A percentile compares a stretch with the other conserved stretches of the same genome.
These are phyloP conservation scores for Cossypha heuglini DNA, from an alignment of 2,797 vertebrate genomes.

Conservation along the genomic window DNA sequence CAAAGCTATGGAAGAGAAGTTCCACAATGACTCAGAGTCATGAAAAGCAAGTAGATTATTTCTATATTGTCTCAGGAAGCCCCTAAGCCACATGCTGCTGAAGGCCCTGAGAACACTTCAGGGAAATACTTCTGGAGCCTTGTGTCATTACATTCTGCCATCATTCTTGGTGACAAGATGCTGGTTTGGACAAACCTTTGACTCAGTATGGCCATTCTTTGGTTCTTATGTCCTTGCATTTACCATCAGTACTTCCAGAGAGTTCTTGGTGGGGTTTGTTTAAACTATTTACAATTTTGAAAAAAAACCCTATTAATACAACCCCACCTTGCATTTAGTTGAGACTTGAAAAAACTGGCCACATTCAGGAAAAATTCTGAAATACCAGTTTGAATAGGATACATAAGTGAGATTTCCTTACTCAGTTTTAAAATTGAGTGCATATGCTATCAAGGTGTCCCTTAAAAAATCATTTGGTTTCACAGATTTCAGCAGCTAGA, in stretches of 20 bases:
- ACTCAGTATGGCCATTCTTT: neutral
- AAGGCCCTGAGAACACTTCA: neutral
- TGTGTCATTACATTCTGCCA: neutral
- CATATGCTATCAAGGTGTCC: neutral
- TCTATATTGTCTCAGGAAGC: neutral
- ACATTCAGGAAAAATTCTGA: neutral
- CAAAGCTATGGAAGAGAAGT: neutral
- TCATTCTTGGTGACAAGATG: neutral
- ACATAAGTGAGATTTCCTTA: neutral
- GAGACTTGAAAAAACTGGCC: neutral
- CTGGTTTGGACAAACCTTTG: neutral
- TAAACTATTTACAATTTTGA: neutral
- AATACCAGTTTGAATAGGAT: neutral
- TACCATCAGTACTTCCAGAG: neutral
- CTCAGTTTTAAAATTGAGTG: neutral
- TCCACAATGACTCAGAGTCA: neutral
- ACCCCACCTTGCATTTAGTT: neutral
- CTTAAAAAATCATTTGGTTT: neutral
- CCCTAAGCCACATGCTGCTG: neutral
- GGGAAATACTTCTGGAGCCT: neutral
- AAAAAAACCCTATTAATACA: neutral
- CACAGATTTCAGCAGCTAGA: neutral
- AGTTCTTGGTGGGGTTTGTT: neutral
- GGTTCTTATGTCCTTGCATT: neutral
- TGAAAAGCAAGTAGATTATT: neutral